These are phyloP conservation scores for Valencia hispanica DNA, from an alignment of 2,797 vertebrate species.

Conservation along the genomic window DNA sequence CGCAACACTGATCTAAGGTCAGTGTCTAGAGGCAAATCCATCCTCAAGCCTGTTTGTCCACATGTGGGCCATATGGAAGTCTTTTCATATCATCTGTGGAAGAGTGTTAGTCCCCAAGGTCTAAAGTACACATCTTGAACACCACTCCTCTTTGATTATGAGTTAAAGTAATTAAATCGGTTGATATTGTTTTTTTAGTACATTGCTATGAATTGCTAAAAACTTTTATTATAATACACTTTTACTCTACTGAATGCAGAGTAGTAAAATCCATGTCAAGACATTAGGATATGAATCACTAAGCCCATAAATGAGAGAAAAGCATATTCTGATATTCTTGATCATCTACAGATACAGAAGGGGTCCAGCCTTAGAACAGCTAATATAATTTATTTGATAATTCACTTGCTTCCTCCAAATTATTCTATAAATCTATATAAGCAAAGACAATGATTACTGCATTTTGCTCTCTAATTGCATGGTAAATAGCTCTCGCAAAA, in stretches of 20 bases:
- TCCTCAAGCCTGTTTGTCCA: constrained; percentile 64
- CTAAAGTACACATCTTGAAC: constrained; percentile 56
- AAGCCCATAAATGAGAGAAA: not conserved
- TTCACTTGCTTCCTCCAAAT: constrained; percentile 26
- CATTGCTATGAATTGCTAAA: not conserved
- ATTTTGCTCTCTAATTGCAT: constrained; percentile 73
- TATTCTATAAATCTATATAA: constrained; percentile 50
- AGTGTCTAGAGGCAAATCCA: constrained; percentile 70
- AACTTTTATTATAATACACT: not conserved
- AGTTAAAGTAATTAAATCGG: not conserved
- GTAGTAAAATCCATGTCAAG: not conserved
- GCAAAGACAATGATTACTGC: constrained; percentile 74
- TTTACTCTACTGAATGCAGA: not conserved
- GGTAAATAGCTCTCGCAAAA: constrained; percentile 77
- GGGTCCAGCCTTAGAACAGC: constrained; percentile 14
- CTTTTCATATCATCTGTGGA: constrained; percentile 62
- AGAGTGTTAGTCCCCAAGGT: constrained; percentile 52
- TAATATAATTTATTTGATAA: constrained; percentile 40
- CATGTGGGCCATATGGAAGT: constrained; percentile 77
- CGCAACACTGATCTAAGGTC: constrained; percentile 74
- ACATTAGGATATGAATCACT: not conserved
- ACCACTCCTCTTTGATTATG: constrained; percentile 41
- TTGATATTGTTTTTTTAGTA: not conserved
- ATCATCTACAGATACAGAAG: constrained; percentile 12
- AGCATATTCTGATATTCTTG: not conserved